Base-by-base conservation (phyloP, 1,140 invertebrate genomes). In the Prorops nasuta region DNA sequence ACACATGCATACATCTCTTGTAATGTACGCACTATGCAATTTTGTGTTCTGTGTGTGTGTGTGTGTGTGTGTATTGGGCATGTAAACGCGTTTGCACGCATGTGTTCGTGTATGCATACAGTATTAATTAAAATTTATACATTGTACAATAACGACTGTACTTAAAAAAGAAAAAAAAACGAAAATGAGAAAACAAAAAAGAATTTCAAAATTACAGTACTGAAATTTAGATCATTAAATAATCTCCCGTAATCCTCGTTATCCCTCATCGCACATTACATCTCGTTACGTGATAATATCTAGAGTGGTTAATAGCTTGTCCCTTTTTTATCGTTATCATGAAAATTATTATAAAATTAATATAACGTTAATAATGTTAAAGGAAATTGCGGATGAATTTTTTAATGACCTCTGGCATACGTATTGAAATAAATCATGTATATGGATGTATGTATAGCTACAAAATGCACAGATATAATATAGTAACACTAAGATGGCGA, bases 271-370 rank as follows among this genome's bases (percentile, higher is more conserved):
- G n/a, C n/a, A n/a, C n/a, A n/a, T n/a, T n/a, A n/a, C n/a, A n/a
- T n/a, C n/a, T n/a, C n/a, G n/a, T n/a, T 60, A 58, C 45, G 58
- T 50, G 56, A 51, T 66, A 64, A 63, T 60, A 51, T 58, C 54
- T 57, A 49, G 50, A 47, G 41, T n/a, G n/a, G n/a, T n/a, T n/a
- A n/a, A n/a, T n/a, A n/a, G n/a, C n/a, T n/a, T n/a, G n/a, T n/a
- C n/a, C n/a, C n/a, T n/a, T n/a, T n/a, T n/a, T n/a, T n/a, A n/a
- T n/a, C n/a, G n/a, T n/a, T n/a, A n/a, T n/a, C n/a, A n/a, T n/a
- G n/a, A n/a, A n/a, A n/a, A n/a, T n/a, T n/a, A n/a, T n/a, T n/a
- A n/a, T n/a, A n/a, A n/a, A n/a, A n/a, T n/a, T n/a, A n/a, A n/a
- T n/a, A n/a, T n/a, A n/a, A n/a, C n/a, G n/a, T n/a, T n/a, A n/a